phyloP scores from a whole-genome alignment of 2,888 invertebrate genomes.

The Unio delphinus region DNA sequence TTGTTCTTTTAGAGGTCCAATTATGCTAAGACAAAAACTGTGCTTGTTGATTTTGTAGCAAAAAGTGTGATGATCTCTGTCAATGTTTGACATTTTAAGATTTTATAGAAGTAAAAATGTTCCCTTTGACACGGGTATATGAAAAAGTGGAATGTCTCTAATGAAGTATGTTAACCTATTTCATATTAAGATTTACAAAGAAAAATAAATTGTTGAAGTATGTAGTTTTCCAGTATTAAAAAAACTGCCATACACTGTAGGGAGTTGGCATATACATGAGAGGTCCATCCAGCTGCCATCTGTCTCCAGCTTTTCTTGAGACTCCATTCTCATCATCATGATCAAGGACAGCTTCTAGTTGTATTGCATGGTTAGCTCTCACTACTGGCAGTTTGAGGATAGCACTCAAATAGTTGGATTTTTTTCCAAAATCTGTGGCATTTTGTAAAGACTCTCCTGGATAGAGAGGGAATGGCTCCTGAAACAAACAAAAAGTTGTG shows the following conservation, averaged over 20 bases:
- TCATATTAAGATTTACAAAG: too few relatives aligned
- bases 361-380: constrained; percentile 51
- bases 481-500: constrained; percentile 8
- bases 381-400: constrained; percentile 56
- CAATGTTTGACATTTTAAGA: too few relatives aligned
- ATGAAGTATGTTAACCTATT: too few relatives aligned
- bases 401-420: constrained; percentile 35
- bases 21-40: too few relatives aligned
- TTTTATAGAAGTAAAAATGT: too few relatives aligned
- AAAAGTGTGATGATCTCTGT: too few relatives aligned
- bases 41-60: too few relatives aligned
- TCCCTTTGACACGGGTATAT: too few relatives aligned
- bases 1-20: too few relatives aligned
- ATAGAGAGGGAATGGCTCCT: constrained; percentile 67
- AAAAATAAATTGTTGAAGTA: too few relatives aligned
- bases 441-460: constrained; percentile 64
- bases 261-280: constrained; percentile 56
- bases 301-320: constrained; percentile 51
- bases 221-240: too few relatives aligned
- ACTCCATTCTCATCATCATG: constrained; percentile 44
- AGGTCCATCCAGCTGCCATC: constrained; percentile 65
- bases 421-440: constrained; percentile 40
- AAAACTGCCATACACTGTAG: constrained; percentile 44
- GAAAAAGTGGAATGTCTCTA: too few relatives aligned
- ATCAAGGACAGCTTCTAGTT: constrained; percentile 51